Evolutionary conservation across 2,888 invertebrate genomes (phyloP).

Genomic region (Cosmopolites sordidus): DNA sequence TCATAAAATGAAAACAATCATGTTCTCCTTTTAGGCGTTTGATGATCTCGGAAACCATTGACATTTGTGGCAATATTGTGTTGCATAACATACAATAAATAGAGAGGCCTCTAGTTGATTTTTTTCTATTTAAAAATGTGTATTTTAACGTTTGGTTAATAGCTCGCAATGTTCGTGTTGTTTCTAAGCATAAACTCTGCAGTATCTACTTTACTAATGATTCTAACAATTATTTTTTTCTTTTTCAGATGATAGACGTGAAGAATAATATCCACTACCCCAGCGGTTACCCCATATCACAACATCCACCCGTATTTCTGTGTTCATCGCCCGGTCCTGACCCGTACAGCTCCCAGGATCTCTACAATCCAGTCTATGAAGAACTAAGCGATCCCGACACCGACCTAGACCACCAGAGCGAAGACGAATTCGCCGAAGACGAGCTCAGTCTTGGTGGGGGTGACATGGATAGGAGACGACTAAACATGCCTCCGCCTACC

Average conservation of each 20-base stretch:
- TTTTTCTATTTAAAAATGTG: too few relatives aligned
- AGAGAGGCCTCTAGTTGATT: too few relatives aligned
- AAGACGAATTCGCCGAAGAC: conserved; percentile 83
- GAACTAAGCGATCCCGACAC: conserved; percentile 67
- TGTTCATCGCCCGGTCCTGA: conserved; percentile 66
- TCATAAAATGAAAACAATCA: too few relatives aligned
- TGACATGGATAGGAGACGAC: conserved; percentile 38
- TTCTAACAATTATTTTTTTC: not conserved
- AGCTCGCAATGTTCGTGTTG: too few relatives aligned
- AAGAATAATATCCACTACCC: conserved; percentile 59
- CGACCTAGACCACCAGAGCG: conserved; percentile 63
- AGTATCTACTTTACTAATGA: too few relatives aligned
- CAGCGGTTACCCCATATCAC: conserved; percentile 59
- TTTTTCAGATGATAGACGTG: conserved; percentile 67
- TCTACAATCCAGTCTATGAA: conserved; percentile 78
- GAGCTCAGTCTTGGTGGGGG: conserved; percentile 57
- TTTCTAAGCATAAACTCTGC: too few relatives aligned
- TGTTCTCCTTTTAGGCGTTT: too few relatives aligned
- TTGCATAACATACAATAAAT: too few relatives aligned
- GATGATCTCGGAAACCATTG: too few relatives aligned
- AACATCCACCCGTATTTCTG: conserved; percentile 64
- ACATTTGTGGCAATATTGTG: too few relatives aligned
- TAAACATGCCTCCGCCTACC: conserved; percentile 47
- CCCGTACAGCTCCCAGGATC: conserved; percentile 59
- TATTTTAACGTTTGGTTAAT: too few relatives aligned